Evolutionary conservation across 1,140 invertebrate genomes (phyloP).

Genomic region (Protaetia brevitarsis): DNA sequence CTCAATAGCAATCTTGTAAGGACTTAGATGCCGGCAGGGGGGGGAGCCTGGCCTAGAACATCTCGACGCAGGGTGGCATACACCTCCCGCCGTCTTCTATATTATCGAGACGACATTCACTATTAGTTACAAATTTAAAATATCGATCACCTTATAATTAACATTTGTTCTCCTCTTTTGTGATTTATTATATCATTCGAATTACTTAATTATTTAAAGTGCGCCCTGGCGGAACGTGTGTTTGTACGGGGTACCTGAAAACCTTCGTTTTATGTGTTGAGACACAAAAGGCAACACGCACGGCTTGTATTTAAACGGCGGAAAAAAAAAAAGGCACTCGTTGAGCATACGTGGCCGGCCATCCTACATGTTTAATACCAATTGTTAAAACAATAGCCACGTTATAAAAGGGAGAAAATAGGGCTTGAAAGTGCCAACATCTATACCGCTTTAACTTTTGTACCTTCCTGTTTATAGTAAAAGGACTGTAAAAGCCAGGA

Average conservation of each 20-base stretch:
- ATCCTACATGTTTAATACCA: not conserved
- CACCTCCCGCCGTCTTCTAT: slow-evolving; percentile 32
- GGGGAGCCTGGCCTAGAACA: slow-evolving; percentile 26
- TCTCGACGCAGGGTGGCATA: slow-evolving; percentile 19
- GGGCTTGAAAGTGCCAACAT: not conserved
- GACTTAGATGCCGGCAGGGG: slow-evolving; percentile 28
- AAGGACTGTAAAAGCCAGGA: not conserved
- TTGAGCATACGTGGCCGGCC: not conserved
- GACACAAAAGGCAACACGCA: too few relatives aligned
- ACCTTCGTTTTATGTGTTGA: too few relatives aligned
- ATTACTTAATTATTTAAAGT: too few relatives aligned
- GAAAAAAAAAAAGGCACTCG: too few relatives aligned
- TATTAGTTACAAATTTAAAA: slow-evolving; percentile 45
- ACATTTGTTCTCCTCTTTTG: slow-evolving; percentile 22
- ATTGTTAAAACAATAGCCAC: not conserved
- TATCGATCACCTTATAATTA: slow-evolving; percentile 46
- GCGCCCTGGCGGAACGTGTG: too few relatives aligned
- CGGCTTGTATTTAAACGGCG: too few relatives aligned
- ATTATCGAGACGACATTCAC: slow-evolving; percentile 42
- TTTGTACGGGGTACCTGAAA: too few relatives aligned
- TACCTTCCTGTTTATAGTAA: not conserved
- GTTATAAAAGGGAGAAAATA: not conserved
- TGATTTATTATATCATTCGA: too few relatives aligned
- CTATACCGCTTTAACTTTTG: not conserved
- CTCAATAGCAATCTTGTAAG: slow-evolving; percentile 22